phyloP scores from a whole-genome alignment of 2,888 invertebrate genomes.

The Odontothrips loti region DNA sequence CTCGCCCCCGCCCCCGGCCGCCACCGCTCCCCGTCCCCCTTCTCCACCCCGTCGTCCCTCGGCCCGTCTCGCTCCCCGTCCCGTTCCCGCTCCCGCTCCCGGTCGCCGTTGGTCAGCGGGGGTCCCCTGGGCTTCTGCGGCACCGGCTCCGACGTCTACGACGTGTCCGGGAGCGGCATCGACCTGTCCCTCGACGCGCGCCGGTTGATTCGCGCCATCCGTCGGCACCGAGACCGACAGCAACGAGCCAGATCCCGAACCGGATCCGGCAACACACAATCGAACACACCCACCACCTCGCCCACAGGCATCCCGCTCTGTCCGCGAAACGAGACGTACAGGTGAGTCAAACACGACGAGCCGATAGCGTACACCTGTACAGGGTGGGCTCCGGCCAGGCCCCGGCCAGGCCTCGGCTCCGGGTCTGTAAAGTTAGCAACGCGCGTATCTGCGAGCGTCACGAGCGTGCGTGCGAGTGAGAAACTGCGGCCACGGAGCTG shows the following conservation, averaged over 20 bases:
- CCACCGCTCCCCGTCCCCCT: neutral
- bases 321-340: conserved; percentile 10
- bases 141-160: neutral
- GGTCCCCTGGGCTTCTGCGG: neutral
- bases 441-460: too few relatives aligned
- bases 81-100: neutral
- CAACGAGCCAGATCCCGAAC: neutral
- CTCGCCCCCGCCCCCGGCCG: neutral
- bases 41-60: neutral
- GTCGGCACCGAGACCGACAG: neutral
- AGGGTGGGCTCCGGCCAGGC: too few relatives aligned
- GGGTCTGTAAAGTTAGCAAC: too few relatives aligned
- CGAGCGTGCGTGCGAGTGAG: too few relatives aligned
- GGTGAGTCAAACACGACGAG: neutral
- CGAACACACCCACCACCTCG: neutral
- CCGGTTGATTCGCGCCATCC: neutral
- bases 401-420: too few relatives aligned
- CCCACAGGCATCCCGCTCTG: neutral
- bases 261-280: neutral
- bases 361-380: neutral
- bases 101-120: neutral
- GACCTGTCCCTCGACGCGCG: neutral
- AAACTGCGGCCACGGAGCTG: too few relatives aligned
- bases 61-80: neutral
- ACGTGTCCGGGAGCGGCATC: conserved; percentile 1